Conservation (phyloP, 2,888 invertebrate genomes). For the Pegoplata infirma region DNA sequence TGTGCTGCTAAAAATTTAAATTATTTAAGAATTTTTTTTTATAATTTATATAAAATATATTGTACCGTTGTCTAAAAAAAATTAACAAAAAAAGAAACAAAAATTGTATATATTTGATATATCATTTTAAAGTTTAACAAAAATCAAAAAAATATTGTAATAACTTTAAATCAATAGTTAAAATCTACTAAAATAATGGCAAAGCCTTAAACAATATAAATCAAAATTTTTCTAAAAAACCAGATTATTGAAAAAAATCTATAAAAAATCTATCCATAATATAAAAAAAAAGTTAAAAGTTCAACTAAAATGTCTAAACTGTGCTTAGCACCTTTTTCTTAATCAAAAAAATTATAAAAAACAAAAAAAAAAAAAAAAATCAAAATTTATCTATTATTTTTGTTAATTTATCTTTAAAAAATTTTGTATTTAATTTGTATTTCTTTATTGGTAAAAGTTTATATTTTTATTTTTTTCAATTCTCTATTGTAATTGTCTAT, state of each 20-base stretch:
- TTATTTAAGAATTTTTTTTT: slow-evolving; percentile 12
- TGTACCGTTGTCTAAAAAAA: slow-evolving; percentile 17
- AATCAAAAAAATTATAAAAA: slow-evolving; percentile 21
- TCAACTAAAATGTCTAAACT: slow-evolving; percentile 7
- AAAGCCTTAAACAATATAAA: slow-evolving; percentile 43
- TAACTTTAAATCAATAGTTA: slow-evolving; percentile 15
- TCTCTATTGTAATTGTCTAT: slow-evolving; percentile 35
- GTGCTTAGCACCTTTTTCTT: slow-evolving; percentile 38
- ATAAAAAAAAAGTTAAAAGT: slow-evolving; percentile 2
- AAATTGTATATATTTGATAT: slow-evolving; percentile 12
- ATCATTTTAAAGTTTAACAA: slow-evolving; percentile 1
- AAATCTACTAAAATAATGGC: slow-evolving; percentile 21
- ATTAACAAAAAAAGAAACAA: slow-evolving; percentile 2
- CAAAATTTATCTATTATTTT: slow-evolving; percentile 24
- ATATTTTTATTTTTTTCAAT: slow-evolving; percentile 24
- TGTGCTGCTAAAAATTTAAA: slow-evolving; percentile 56
- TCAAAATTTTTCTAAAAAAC: slow-evolving; percentile 6
- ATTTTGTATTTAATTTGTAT: slow-evolving; percentile 42
- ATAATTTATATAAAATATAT: slow-evolving; percentile 26
- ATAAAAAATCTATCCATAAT: slow-evolving; percentile 18
- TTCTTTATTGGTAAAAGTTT: slow-evolving; percentile 43
- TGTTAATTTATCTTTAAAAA: slow-evolving; percentile 28
- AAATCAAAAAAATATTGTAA: background rate
- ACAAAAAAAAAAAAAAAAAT: background rate
- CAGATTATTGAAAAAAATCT: slow-evolving; percentile 23